A percentile compares a stretch with the other conserved stretches of the same genome.
These are phyloP conservation scores for Adelges cooleyi DNA, from an alignment of 1,140 invertebrate genomes.

Conservation along the genomic window DNA sequence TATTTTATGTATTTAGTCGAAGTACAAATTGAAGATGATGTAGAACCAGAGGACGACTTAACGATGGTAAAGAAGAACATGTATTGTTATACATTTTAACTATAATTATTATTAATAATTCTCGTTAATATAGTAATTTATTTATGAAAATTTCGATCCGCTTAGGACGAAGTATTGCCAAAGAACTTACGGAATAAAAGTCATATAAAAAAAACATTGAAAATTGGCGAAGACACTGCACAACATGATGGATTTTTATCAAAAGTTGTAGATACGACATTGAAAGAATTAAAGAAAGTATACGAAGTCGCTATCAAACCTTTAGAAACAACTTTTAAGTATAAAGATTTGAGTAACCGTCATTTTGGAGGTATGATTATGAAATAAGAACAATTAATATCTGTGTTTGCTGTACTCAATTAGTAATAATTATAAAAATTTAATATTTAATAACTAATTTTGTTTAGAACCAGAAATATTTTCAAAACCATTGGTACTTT, in stretches of 20 bases:
- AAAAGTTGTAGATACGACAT: slow-evolving; percentile 60
- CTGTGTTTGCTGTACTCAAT: too few relatives aligned
- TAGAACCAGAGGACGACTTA: slow-evolving; percentile 48
- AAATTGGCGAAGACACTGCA: slow-evolving; percentile 63
- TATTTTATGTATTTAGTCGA: too few relatives aligned
- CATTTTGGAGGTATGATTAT: slow-evolving; percentile 60
- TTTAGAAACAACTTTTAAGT: slow-evolving; percentile 79
- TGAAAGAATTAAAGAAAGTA: slow-evolving; percentile 74
- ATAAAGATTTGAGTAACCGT: slow-evolving; percentile 79
- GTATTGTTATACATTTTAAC: slow-evolving; percentile 17
- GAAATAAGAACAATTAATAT: too few relatives aligned
- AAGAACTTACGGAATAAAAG: slow-evolving; percentile 62
- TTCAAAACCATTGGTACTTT: slow-evolving; percentile 81
- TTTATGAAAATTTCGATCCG: slow-evolving; percentile 34
- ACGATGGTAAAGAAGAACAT: slow-evolving; percentile 40
- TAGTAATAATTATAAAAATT: too few relatives aligned
- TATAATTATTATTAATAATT: background rate
- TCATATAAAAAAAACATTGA: slow-evolving; percentile 67
- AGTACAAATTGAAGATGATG: background rate
- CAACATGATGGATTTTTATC: slow-evolving; percentile 40
- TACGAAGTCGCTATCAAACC: slow-evolving; percentile 83
- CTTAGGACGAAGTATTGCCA: slow-evolving; percentile 59
- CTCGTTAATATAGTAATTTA: background rate
- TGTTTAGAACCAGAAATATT: slow-evolving; percentile 80
- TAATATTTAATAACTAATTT: too few relatives aligned